A percentile compares a stretch with the other conserved stretches of the same genome.
Conservation (phyloP, 2,113 vertebrate species). For the Leucopsar rothschildi region DNA sequence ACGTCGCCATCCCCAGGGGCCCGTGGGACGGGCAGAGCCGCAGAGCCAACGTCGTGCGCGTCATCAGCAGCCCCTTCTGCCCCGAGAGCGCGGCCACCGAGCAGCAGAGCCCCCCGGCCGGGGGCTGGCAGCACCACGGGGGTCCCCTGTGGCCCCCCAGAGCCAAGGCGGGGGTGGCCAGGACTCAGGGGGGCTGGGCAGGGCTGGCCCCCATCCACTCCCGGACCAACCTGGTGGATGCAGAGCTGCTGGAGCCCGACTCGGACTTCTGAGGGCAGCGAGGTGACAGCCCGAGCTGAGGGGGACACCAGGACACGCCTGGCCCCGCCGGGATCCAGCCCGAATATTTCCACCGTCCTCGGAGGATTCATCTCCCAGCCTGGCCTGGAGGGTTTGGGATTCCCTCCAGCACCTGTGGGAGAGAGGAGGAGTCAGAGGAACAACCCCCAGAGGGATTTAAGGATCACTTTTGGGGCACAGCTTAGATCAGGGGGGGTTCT, state of each 20-base stretch:
- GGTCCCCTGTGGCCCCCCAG: neutral
- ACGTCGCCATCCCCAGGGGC: slow-evolving; percentile 16
- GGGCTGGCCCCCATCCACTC: slow-evolving; percentile 86
- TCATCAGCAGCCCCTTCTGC: slow-evolving; percentile 73
- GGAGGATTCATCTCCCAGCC: neutral
- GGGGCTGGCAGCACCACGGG: slow-evolving; percentile 47
- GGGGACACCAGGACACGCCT: neutral
- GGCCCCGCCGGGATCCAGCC: rapidly evolving
- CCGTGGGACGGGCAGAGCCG: neutral
- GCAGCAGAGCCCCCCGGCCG: neutral
- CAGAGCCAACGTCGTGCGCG: slow-evolving; percentile 52
- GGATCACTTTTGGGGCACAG: neutral
- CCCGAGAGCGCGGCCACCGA: slow-evolving; percentile 33
- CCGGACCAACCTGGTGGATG: slow-evolving; percentile 89
- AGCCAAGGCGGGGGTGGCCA: neutral
- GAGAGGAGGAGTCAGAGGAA: rapidly evolving
- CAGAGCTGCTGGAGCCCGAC: slow-evolving; percentile 88
- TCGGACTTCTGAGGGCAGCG: slow-evolving; percentile 80
- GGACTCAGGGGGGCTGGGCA: slow-evolving; percentile 72
- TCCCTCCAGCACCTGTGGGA: rapidly evolving
- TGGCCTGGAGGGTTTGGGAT: neutral
- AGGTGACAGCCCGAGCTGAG: rapidly evolving
- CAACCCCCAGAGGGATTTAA: neutral
- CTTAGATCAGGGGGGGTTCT: neutral
- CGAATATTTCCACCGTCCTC: rapidly evolving